Conservation (phyloP, 2,797 vertebrate species). For the Myotis planiceps region DNA sequence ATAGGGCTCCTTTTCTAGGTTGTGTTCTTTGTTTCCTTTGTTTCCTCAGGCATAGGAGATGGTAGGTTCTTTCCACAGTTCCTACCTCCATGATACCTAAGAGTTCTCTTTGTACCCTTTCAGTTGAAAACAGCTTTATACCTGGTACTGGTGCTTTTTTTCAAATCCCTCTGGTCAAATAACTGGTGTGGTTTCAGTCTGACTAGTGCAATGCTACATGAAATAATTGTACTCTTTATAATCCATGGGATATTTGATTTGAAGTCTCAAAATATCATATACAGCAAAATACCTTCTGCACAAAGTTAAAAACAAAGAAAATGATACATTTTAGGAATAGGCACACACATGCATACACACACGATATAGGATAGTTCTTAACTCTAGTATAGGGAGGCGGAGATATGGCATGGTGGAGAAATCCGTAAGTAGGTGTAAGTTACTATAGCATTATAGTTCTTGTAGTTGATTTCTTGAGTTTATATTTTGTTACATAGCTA, state of each 20-base stretch:
- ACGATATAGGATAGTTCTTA: not conserved
- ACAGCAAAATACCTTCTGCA: not conserved
- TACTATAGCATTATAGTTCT: not conserved
- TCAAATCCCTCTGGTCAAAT: not conserved
- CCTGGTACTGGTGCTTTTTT: not conserved
- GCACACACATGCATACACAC: not conserved
- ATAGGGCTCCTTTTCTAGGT: not conserved
- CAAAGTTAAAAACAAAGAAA: constrained; percentile 8
- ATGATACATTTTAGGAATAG: not conserved
- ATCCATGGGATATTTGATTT: not conserved
- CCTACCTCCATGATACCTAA: not conserved
- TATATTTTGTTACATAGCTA: not conserved
- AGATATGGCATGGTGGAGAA: not conserved
- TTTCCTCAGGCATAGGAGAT: not conserved
- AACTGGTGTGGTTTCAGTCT: not conserved
- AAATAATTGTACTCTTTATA: not conserved
- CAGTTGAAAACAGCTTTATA: not conserved
- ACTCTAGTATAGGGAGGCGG: not conserved
- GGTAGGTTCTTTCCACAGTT: not conserved
- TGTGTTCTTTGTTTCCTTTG: not conserved
- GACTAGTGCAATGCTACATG: not conserved
- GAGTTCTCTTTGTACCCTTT: not conserved
- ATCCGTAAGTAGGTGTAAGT: not conserved
- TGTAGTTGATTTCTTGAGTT: not conserved
- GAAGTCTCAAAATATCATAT: not conserved